Evolutionary conservation across 2,888 invertebrate species (phyloP), one percentile per base, ranked within the genome.

Genomic region (Galerucella calmariensis): DNA sequence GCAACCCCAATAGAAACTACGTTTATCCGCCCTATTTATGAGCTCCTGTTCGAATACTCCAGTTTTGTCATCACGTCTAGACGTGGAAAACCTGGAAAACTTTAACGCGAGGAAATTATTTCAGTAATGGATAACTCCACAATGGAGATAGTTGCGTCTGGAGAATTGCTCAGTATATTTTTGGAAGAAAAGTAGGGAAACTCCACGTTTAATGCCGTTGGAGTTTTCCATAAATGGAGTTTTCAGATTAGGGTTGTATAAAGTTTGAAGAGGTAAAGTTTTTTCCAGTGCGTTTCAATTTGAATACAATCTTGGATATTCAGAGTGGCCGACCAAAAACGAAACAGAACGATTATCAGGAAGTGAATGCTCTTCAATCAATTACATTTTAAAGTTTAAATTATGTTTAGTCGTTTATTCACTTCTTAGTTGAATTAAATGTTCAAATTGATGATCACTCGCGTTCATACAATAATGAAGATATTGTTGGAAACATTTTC

Each of bases 141-240:
- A 56, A 56, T 56, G 56, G 56, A 56, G 56, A 20, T 53, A 67
- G 16, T 35, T 35, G 27, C n/a, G 53, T 53, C 53, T 53, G 67
- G 53, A 67, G 51, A 35, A n/a, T 67, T n/a, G 14, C 35, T 67
- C 56, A 58, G 48, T 24, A 61, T 48, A 27, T 61, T 48, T 46
- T n/a, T n/a, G 59, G n/a, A 61, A 51, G 69, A 48, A 61, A 48
- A 69, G 51, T 46, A 20, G 69, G 48, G 27, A 61, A 61, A 41
- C 69, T 69, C 69, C 35, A 59, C 44, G 58, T 20, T 12, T 58
- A 56, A 6, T 35, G 59, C 46, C 16, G 59, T 35, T 35, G 44
- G 69, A 69, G 69, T 61, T 69, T 69, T 69, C 69, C 69, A 69
- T 69, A 61, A 61, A 69, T 61, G 69, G 69, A 69, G 69, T 69